phyloP scores from a whole-genome alignment of 2,113 vertebrate species.

The Xiphophorus couchianus region DNA sequence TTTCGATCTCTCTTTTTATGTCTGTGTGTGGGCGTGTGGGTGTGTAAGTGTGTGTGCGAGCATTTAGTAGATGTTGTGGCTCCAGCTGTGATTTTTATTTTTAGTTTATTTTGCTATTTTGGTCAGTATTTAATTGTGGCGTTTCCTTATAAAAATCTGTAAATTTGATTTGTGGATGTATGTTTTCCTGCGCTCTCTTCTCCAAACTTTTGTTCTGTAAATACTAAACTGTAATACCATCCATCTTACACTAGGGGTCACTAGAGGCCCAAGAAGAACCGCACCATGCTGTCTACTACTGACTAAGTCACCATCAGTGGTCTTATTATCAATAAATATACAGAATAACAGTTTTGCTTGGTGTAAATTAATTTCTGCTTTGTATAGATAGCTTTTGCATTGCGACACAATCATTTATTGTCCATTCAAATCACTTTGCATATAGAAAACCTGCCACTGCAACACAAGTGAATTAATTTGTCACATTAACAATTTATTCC shows the following conservation, averaged over 20 bases:
- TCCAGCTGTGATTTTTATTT: slow-evolving; percentile 17
- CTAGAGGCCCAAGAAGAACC: slow-evolving; percentile 53
- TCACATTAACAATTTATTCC: neutral
- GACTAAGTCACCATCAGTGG: slow-evolving; percentile 96
- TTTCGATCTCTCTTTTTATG: slow-evolving; percentile 29
- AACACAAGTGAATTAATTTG: neutral
- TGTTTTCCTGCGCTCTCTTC: slow-evolving; percentile 51
- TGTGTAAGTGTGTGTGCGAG: slow-evolving; percentile 5
- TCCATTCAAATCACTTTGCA: neutral
- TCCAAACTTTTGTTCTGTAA: slow-evolving; percentile 61
- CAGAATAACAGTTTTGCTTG: slow-evolving; percentile 57
- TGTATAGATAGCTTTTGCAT: neutral
- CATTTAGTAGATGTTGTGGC: slow-evolving; percentile 23
- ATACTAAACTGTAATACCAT: slow-evolving; percentile 75
- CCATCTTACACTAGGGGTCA: slow-evolving; percentile 68
- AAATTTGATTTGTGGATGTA: slow-evolving; percentile 67
- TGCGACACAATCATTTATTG: too few species aligned
- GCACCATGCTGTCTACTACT: slow-evolving; percentile 87
- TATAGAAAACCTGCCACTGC: neutral
- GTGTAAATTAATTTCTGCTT: slow-evolving; percentile 20
- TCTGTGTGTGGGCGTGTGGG: slow-evolving; percentile 12
- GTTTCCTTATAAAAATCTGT: slow-evolving; percentile 53
- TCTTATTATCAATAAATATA: slow-evolving; percentile 96
- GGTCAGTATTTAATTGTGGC: slow-evolving; percentile 63
- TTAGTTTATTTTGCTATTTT: slow-evolving; percentile 11